Evolutionary conservation across 92 coral and sea anemone genomes (phyloP).

Genomic region (Paramuricea clavata): DNA sequence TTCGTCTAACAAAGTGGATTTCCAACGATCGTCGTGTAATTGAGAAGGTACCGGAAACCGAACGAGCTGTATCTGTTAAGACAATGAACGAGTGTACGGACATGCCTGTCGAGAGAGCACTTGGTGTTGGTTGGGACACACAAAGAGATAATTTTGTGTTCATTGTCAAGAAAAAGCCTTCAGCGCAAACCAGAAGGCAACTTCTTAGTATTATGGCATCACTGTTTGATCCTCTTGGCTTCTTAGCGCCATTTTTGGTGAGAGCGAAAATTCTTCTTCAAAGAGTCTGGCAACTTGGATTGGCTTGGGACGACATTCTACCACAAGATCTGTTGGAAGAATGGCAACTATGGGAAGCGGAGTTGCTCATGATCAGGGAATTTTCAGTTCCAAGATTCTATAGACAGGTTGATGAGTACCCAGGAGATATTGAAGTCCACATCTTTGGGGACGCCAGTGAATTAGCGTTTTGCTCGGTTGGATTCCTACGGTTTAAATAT

Average conservation of each 20-base stretch:
- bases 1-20: no score
- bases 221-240: conserved; percentile 69
- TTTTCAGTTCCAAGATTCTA: conserved; percentile 59
- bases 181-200: conserved; percentile 59
- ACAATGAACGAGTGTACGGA: not conserved
- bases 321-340: conserved; percentile 49
- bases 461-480: no score
- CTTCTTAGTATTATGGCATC: conserved; percentile 70
- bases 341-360: conserved; percentile 64
- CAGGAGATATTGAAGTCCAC: conserved; percentile 27
- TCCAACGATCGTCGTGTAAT: no score
- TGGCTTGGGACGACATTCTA: conserved; percentile 59
- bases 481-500: no score
- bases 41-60: no score
- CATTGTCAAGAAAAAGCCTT: not conserved
- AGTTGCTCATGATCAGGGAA: conserved; percentile 23
- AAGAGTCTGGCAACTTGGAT: conserved; percentile 59
- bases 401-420: conserved; percentile 10
- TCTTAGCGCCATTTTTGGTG: no score
- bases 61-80: no score
- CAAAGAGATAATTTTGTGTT: not conserved
- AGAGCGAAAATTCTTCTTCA: no score
- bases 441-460: no score
- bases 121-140: no score
- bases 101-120: conserved; percentile 31